phyloP scores from a whole-genome alignment of 2,888 invertebrate species.

The Amaurobius ferox region DNA sequence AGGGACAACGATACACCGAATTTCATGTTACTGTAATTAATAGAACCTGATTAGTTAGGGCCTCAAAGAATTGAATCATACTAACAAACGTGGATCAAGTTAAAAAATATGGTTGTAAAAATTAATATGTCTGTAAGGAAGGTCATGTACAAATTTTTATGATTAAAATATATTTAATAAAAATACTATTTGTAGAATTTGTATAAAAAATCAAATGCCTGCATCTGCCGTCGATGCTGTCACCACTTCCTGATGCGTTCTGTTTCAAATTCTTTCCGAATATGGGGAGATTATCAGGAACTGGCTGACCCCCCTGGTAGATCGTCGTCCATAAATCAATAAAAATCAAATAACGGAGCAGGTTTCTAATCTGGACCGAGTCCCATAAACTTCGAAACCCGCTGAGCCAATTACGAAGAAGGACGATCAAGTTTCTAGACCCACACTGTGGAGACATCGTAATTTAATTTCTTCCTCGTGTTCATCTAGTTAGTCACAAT shows the following conservation, averaged over 20 bases:
- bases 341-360: slow-evolving; percentile 9
- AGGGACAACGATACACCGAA: too few relatives aligned
- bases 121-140: too few relatives aligned
- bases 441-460: not conserved
- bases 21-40: too few relatives aligned
- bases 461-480: not conserved
- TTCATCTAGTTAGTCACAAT: not conserved
- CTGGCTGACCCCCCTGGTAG: not conserved
- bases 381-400: not conserved
- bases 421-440: not conserved
- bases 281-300: not conserved
- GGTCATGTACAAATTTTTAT: too few relatives aligned
- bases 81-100: too few relatives aligned
- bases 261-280: not conserved
- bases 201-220: too few relatives aligned
- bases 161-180: too few relatives aligned
- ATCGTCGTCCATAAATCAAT: not conserved
- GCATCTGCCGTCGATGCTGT: not conserved
- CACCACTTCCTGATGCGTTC: not conserved
- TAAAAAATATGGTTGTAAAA: too few relatives aligned
- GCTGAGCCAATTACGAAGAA: not conserved
- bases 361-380: not conserved
- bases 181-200: too few relatives aligned
- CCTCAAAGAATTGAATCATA: too few relatives aligned
- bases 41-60: too few relatives aligned